Percentiles rank a stretch among this genome's conserved stretches.
Conservation (phyloP, 1,140 invertebrate genomes). For the Sminthurides bifidus region DNA sequence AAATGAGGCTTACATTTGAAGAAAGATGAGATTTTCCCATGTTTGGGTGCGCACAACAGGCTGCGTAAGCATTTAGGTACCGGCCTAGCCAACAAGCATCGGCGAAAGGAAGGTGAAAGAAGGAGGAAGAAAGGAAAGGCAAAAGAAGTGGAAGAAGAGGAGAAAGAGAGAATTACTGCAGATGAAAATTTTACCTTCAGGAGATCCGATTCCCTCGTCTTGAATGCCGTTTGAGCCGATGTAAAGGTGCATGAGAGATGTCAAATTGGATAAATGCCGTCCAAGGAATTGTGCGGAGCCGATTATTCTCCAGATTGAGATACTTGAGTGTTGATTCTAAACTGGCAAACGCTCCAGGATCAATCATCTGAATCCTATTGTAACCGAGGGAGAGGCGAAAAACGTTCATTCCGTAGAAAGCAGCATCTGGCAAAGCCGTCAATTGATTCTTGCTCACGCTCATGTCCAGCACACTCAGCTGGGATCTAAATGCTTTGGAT, state of each 20-base stretch:
- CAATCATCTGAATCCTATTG: slow-evolving; percentile 26
- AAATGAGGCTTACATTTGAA: too few species aligned
- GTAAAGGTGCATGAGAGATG: slow-evolving; percentile 31
- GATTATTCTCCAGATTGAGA: slow-evolving; percentile 31
- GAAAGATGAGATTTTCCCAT: too few species aligned
- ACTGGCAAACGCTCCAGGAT: slow-evolving; percentile 18
- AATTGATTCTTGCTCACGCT: slow-evolving; percentile 31
- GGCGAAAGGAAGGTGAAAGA: too few species aligned
- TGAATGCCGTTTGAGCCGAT: slow-evolving; percentile 26
- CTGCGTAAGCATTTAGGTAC: too few species aligned
- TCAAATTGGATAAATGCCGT: slow-evolving; percentile 19
- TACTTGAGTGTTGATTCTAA: slow-evolving; percentile 26
- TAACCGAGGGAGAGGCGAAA: slow-evolving; percentile 29
- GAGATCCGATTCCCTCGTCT: slow-evolving; percentile 22
- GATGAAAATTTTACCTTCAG: slow-evolving; percentile 26
- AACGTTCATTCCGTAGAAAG: slow-evolving; percentile 30
- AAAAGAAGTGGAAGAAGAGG: neutral
- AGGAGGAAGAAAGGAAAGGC: too few species aligned
- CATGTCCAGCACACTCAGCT: slow-evolving; percentile 31
- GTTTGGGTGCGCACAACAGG: too few species aligned
- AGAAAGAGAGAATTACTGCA: too few species aligned
- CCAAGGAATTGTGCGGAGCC: slow-evolving; percentile 24
- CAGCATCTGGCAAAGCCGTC: slow-evolving; percentile 21
- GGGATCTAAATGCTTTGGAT: slow-evolving; percentile 20
- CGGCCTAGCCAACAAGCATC: too few species aligned